A percentile compares a stretch with the other conserved stretches of the same genome.
These are phyloP conservation scores for Cydia strobilella DNA, from an alignment of 1,140 invertebrate species.

Conservation along the genomic window DNA sequence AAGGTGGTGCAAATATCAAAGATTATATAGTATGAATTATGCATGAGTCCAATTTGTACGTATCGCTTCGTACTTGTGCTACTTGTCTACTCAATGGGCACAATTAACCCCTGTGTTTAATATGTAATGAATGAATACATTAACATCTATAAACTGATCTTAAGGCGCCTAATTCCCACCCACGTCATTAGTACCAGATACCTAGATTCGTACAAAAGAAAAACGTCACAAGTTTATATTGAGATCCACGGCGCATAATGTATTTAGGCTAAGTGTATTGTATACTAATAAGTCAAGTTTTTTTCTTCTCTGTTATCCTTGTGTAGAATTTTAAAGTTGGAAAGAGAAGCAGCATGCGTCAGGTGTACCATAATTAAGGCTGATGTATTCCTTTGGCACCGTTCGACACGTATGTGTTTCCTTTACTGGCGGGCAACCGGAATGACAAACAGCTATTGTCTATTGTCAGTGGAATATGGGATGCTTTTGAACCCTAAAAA, in stretches of 20 bases:
- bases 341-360: slow-evolving; percentile 21
- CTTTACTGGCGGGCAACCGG: slow-evolving; percentile 46
- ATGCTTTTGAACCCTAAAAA: slow-evolving; percentile 19
- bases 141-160: slow-evolving; percentile 20
- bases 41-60: background rate
- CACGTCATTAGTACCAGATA: slow-evolving; percentile 19
- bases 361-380: slow-evolving; percentile 28
- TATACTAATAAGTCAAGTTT: background rate
- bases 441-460: slow-evolving; percentile 60
- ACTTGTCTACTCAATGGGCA: slow-evolving; percentile 23
- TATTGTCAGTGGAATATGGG: slow-evolving; percentile 48
- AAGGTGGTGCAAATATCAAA: background rate
- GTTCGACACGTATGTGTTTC: slow-evolving; percentile 30
- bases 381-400: slow-evolving; percentile 32
- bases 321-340: background rate
- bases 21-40: background rate
- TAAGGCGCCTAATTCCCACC: slow-evolving; percentile 27
- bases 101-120: slow-evolving; percentile 20
- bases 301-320: background rate
- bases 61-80: background rate
- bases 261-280: background rate
- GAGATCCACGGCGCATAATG: background rate
- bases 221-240: background rate
- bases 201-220: slow-evolving; percentile 1
- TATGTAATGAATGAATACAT: slow-evolving; percentile 26